Evolutionary conservation across 2,888 invertebrate species (phyloP).

Genomic region (Rutpela maculata): DNA sequence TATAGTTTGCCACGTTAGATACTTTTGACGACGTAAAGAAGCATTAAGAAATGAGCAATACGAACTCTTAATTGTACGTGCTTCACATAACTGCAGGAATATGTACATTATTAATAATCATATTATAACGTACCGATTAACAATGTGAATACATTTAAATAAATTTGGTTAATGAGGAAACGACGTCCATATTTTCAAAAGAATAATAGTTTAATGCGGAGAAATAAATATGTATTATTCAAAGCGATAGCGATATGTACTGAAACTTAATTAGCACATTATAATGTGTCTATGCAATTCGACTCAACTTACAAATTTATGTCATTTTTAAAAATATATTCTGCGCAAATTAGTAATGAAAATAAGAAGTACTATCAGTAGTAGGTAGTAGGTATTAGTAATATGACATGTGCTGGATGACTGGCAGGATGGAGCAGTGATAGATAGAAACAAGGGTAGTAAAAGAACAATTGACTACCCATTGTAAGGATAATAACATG

Average conservation of each 20-base stretch:
- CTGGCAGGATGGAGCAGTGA: too few relatives aligned
- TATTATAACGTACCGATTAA: not conserved
- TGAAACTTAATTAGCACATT: not conserved
- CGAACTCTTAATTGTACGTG: too few relatives aligned
- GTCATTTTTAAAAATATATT: not conserved
- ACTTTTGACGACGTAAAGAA: too few relatives aligned
- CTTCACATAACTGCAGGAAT: too few relatives aligned
- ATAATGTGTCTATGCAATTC: not conserved
- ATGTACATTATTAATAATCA: not conserved
- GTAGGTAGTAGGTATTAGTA: too few relatives aligned
- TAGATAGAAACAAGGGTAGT: too few relatives aligned
- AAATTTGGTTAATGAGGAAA: conserved; percentile 7
- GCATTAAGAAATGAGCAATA: too few relatives aligned
- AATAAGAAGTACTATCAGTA: too few relatives aligned
- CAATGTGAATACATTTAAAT: conserved; percentile 7
- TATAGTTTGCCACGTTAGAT: too few relatives aligned
- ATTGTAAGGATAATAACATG: too few relatives aligned
- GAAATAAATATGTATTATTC: conserved; percentile 12
- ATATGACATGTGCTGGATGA: too few relatives aligned
- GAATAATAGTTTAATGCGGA: not conserved
- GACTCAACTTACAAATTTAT: not conserved
- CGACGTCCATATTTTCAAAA: not conserved
- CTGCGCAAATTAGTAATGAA: not conserved
- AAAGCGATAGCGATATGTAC: not conserved
- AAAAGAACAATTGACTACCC: too few relatives aligned